Conservation (phyloP, 2,797 vertebrate species). For the Ciconia nigra region DNA sequence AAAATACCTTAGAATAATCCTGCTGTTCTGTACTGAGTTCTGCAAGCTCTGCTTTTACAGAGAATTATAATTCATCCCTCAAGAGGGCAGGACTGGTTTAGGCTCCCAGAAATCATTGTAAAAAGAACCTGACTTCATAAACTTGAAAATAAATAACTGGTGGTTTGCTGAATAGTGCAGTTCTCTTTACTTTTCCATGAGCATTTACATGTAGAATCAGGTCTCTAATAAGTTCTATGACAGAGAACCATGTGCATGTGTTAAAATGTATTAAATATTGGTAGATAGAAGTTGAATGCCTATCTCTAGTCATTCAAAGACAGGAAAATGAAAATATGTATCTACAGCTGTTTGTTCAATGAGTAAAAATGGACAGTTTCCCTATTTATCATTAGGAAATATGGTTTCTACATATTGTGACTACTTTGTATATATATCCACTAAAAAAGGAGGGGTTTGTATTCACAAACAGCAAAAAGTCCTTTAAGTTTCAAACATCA, state of each 20-base stretch:
- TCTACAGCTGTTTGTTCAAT: neutral
- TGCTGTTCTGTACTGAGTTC: neutral
- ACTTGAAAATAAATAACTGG: neutral
- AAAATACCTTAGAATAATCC: neutral
- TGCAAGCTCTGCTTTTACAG: neutral
- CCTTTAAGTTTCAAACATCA: neutral
- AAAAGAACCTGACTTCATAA: neutral
- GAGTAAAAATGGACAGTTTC: neutral
- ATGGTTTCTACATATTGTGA: neutral
- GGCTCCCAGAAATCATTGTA: neutral
- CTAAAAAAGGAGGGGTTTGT: neutral
- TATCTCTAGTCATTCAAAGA: neutral
- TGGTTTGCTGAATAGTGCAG: neutral
- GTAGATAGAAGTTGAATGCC: neutral
- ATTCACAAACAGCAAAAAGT: neutral
- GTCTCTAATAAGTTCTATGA: neutral
- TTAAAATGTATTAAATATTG: neutral
- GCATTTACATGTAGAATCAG: neutral
- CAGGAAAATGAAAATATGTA: neutral
- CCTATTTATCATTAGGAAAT: neutral
- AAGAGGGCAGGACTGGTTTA: neutral
- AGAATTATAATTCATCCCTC: neutral
- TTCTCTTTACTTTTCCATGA: neutral
- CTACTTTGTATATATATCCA: neutral
- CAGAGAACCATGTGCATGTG: rapidly evolving